Evolutionary conservation across 2,888 invertebrate species (phyloP), one percentile per base, ranked within the genome.

Genomic region (Megamerina dolium): DNA sequence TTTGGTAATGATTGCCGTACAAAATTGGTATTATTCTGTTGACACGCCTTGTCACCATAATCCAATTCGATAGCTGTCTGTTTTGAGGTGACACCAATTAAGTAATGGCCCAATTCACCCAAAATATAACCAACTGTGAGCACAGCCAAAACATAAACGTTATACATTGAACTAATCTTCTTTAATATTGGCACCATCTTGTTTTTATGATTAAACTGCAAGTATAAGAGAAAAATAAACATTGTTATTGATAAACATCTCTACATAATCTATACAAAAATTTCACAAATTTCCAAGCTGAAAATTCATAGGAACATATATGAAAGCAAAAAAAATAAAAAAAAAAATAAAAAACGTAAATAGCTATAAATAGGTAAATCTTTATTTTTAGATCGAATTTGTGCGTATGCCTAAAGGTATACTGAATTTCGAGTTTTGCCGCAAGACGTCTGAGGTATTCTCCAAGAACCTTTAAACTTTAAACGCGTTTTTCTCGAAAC

Each of bases 31-130:
- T 77, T 76, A 66, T 87, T 87, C 49, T 87, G 76, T 72, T 87
- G 85, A 61, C 91, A 92, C 1, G 87, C 76, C 58, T 85, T 84
- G 71, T 91, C 91, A 8, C 91, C 91, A 59, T 87, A 92, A 65
- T 87, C 85, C 40, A 91, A 74, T 64, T 88, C 89, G 16, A 82
- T 82, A 3, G 90, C 89, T 30, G 88, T 87, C 56, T 85, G 85
- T 66, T 89, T 87, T 41, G 88, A 89, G 41, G 90, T 90, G 4
- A 88, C 88, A 72, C 89, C 89, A 56, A 91, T 88, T 50, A 91
- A 75, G 68, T 89, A 91, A 69, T 91, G 91, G 20, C 90, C 90
- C 50, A 91, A 73, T 68, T 91, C 91, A 13, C 89, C 91, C 17
- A 90, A 74, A 46, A 90, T 82, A 70, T 91, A 91, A 49, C 89